These are phyloP conservation scores for Lottia gigantea DNA, from an alignment of 2,888 invertebrate species.

Conservation along the genomic window DNA sequence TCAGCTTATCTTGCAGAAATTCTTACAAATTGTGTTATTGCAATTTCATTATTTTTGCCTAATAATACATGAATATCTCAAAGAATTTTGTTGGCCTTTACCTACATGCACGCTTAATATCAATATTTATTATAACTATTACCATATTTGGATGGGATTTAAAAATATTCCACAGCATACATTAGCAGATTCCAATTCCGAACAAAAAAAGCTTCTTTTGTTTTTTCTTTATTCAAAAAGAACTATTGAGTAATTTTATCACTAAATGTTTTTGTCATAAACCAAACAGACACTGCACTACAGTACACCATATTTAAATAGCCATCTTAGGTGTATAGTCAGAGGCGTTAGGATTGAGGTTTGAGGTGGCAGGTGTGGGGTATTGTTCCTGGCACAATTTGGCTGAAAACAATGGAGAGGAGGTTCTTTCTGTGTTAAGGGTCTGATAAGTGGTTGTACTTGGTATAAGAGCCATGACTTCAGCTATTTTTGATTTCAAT, in stretches of 20 bases:
- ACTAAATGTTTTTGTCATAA: too few species aligned
- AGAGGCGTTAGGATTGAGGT: constrained; percentile 89
- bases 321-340: constrained; percentile 85
- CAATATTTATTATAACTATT: too few species aligned
- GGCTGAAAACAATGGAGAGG: constrained; percentile 54
- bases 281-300: not conserved
- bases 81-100: too few species aligned
- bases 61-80: too few species aligned
- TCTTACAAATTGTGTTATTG: too few species aligned
- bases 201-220: too few species aligned
- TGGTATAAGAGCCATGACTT: constrained; percentile 93
- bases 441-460: constrained; percentile 42
- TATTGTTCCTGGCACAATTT: constrained; percentile 40
- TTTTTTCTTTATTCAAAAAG: too few species aligned
- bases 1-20: too few species aligned
- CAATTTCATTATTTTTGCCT: too few species aligned
- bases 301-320: constrained; percentile 23
- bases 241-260: too few species aligned
- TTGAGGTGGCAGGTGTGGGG: constrained; percentile 65
- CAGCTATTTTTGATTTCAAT: constrained; percentile 89
- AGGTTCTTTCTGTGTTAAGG: constrained; percentile 42
- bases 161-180: not conserved
- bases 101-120: not conserved
- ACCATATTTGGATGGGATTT: not conserved
- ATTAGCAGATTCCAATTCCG: too few species aligned